Percentiles rank a stretch among this genome's conserved stretches.
phyloP scores from a whole-genome alignment of 2,113 vertebrate species.

The Dicerorhinus sumatrensis region DNA sequence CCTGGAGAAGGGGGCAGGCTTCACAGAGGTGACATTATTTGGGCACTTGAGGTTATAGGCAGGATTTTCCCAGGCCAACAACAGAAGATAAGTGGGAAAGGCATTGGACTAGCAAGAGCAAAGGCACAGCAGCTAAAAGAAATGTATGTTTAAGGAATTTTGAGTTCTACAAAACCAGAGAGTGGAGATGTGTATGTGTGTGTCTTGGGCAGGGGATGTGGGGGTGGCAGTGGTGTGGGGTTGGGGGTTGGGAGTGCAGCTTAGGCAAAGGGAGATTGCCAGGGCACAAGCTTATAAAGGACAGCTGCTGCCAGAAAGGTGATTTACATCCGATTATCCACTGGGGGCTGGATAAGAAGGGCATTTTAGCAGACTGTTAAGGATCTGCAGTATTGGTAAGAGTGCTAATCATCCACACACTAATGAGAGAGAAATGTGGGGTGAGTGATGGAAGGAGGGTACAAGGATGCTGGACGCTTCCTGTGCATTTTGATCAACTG shows the following conservation, averaged over 20 bases:
- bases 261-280: neutral
- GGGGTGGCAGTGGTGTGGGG: neutral
- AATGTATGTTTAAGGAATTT: neutral
- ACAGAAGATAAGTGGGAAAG: neutral
- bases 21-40: neutral
- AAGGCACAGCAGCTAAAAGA: neutral
- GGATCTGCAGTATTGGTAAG: neutral
- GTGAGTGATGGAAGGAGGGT: neutral
- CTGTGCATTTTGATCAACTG: conserved; percentile 53
- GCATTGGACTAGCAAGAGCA: neutral
- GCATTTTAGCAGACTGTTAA: neutral
- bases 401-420: neutral
- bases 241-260: neutral
- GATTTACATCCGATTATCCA: neutral
- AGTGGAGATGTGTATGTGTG: neutral
- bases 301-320: neutral
- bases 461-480: neutral
- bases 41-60: neutral
- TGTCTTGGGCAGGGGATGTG: neutral
- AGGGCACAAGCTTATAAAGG: neutral
- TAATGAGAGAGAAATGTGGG: neutral
- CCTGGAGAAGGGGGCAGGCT: neutral
- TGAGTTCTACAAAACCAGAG: neutral
- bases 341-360: neutral
- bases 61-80: neutral